Conservation (phyloP, 2,797 vertebrate genomes). For the Xiphophorus birchmanni region DNA sequence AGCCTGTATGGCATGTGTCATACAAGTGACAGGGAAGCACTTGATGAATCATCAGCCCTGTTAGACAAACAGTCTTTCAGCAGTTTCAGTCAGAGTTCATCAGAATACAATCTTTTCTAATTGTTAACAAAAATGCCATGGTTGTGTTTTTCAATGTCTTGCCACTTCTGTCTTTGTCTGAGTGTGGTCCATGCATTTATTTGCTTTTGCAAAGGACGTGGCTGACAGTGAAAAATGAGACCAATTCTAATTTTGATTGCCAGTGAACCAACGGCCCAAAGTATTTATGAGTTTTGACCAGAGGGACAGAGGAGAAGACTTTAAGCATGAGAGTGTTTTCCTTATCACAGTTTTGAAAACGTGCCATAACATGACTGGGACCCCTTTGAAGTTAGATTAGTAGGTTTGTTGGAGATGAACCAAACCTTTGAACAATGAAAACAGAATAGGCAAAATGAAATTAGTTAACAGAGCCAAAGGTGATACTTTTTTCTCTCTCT, state of each 20-base stretch:
- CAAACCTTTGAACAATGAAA: conserved; percentile 68
- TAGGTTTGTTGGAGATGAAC: conserved; percentile 69
- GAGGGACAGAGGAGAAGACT: conserved; percentile 62
- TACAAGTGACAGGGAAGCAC: conserved; percentile 47
- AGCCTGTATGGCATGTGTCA: conserved; percentile 60
- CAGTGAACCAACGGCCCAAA: conserved; percentile 62
- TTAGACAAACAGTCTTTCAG: conserved; percentile 30
- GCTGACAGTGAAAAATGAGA: conserved; percentile 79
- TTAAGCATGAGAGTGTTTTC: conserved; percentile 74
- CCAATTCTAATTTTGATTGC: conserved; percentile 79
- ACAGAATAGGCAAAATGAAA: conserved; percentile 62
- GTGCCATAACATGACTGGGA: conserved; percentile 71
- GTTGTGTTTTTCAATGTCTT: conserved; percentile 4
- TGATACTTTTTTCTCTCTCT: conserved; percentile 50
- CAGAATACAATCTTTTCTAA: conserved; percentile 21
- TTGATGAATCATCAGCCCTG: conserved; percentile 55
- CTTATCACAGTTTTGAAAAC: conserved; percentile 76
- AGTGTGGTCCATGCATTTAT: conserved; percentile 53
- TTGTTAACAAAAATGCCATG: conserved; percentile 19
- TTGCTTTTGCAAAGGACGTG: conserved; percentile 66
- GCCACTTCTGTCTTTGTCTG: conserved; percentile 21
- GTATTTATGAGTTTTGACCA: conserved; percentile 73
- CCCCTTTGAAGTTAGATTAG: conserved; percentile 79
- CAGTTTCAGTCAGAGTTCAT: conserved; percentile 30
- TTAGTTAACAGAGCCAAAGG: conserved; percentile 71